Conservation (phyloP, 2,888 invertebrate species). For the Teleogryllus oceanicus region DNA sequence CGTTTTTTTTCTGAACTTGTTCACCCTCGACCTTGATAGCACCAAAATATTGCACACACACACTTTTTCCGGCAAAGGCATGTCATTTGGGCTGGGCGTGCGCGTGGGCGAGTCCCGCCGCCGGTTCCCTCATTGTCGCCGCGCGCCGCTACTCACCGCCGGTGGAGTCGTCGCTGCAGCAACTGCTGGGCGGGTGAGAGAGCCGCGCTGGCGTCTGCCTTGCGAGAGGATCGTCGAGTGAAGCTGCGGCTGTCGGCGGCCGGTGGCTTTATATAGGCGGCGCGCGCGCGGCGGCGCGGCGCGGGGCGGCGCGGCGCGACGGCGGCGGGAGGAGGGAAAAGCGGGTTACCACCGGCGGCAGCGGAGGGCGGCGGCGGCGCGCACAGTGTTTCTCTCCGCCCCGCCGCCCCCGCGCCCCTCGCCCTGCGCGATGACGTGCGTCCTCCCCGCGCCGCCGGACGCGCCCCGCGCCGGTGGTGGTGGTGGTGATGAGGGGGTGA, state of each 20-base stretch:
- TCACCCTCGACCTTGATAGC: no score
- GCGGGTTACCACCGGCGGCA: background rate
- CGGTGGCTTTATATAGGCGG: background rate
- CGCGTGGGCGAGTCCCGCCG: no score
- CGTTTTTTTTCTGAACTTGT: no score
- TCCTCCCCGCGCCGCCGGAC: no score
- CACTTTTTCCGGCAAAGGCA: no score
- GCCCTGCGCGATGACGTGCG: no score
- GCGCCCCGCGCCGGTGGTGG: no score
- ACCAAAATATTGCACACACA: no score
- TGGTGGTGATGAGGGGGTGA: no score
- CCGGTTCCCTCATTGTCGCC: background rate
- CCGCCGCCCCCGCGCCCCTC: no score
- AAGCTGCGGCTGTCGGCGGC: background rate
- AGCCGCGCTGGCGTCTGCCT: slow-evolving; percentile 2
- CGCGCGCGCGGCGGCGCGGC: background rate
- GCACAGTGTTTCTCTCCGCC: background rate
- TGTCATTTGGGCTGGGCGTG: no score
- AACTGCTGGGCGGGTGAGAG: background rate
- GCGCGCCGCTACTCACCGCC: background rate
- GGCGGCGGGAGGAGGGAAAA: slow-evolving; percentile 7
- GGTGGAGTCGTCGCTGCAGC: background rate
- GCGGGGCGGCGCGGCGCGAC: background rate
- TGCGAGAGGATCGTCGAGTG: background rate
- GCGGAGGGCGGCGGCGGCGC: background rate